These are phyloP conservation scores for Caerostris extrusa DNA, from an alignment of 1,140 invertebrate genomes.

Conservation along the genomic window DNA sequence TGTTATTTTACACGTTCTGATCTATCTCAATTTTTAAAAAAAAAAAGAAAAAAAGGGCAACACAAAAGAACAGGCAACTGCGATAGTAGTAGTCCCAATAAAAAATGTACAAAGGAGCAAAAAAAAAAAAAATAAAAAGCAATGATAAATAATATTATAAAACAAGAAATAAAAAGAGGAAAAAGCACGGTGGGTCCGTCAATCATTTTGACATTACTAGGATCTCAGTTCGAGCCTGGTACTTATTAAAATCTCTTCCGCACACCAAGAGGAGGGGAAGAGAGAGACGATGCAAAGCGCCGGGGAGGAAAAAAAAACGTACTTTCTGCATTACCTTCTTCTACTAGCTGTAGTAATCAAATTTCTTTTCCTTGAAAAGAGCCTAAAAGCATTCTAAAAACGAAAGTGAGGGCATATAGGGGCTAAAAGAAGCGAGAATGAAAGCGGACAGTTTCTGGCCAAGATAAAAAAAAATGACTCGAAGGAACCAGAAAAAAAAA, in stretches of 20 bases:
- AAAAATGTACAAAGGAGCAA: neutral
- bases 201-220: slow-evolving; percentile 59
- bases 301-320: neutral
- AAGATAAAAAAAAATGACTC: neutral
- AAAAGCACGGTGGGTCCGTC: neutral
- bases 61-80: neutral
- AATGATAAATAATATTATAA: neutral
- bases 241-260: slow-evolving; percentile 64
- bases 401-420: slow-evolving; percentile 17
- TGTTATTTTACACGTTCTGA: neutral
- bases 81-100: neutral
- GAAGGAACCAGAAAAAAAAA: too few relatives aligned
- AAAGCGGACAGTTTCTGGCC: slow-evolving; percentile 39
- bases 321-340: slow-evolving; percentile 61
- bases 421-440: slow-evolving; percentile 23
- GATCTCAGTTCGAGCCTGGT: neutral
- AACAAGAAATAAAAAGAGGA: neutral
- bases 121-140: neutral
- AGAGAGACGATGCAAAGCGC: neutral
- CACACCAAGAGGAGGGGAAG: neutral
- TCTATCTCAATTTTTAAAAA: neutral
- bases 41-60: neutral
- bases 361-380: slow-evolving; percentile 60
- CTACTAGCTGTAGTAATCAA: slow-evolving; percentile 45
- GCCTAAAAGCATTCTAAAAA: slow-evolving; percentile 60